Base-by-base conservation (phyloP, 2,113 vertebrate genomes). In the Sapajus apella region DNA sequence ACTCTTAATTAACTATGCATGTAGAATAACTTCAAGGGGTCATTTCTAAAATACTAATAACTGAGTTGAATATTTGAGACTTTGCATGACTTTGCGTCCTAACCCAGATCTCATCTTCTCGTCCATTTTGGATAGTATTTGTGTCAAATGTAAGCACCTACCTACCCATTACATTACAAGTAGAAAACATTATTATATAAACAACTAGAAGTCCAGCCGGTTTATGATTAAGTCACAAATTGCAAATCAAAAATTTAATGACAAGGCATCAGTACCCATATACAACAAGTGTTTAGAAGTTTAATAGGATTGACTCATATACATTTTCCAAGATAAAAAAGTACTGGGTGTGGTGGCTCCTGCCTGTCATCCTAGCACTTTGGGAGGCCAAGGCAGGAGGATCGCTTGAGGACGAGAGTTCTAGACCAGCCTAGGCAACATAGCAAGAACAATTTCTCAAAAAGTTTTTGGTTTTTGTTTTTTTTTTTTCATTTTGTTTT, bases 141-240 rank as follows among this genome's bases (percentile, higher is more conserved):
- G 66, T 96, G 50, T 92, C 70, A 43, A 40, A 58, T 80, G 66
- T 95, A 58, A 92, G 23, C 40, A 79, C 40, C 73, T 79, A 88
- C 45, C 73, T 79, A 88, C 40, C 35, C 14, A 35, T 27, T 52
- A 91, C 32, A 21, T 97, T 97, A 37, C 27, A 82, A 92, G 55
- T 58, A 90, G 37, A 32, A 66, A 72, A 96, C 70, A 55, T 83
- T 94, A 27, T 91, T 86, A 61, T 4, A 50, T 80, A 76, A 66
- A 47, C 16, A 70, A 90, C 17, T 52, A 32, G 56, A 95, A 86
- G 55, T 40, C 64, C 30, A 83, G 70, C 37, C 32, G 72, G 21
- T 81, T 94, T 87, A 61, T 94, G 52, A 40, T 55, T 84, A 91
- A 73, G 3, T 96, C 47, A 95, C 2, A 96, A 79, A 56, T 64